Percentiles rank a stretch among this genome's conserved stretches.
These are phyloP conservation scores for Caranx ignobilis DNA, from an alignment of 2,113 vertebrate genomes.

Conservation along the genomic window DNA sequence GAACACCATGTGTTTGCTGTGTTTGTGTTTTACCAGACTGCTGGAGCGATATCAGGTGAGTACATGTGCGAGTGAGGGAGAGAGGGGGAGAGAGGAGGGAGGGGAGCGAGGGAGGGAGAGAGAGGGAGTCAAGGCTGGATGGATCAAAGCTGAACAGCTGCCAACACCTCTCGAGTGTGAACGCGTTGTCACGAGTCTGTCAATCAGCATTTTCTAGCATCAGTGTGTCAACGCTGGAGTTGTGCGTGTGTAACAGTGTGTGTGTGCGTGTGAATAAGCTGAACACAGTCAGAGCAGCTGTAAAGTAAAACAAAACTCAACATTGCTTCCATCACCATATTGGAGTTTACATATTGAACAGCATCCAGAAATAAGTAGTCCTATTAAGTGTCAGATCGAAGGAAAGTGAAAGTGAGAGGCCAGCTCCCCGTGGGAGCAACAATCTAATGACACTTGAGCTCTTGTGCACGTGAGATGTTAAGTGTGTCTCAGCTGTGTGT, in stretches of 20 bases:
- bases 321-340: conserved; percentile 9
- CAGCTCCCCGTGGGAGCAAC: conserved; percentile 6
- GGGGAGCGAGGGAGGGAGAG: conserved; percentile 4
- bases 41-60: conserved; percentile 76
- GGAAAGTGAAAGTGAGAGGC: conserved; percentile 49
- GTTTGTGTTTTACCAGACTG: conserved; percentile 75
- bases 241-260: conserved; percentile 45
- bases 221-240: conserved; percentile 53
- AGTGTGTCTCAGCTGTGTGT: not conserved
- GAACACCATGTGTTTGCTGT: conserved; percentile 67
- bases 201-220: conserved; percentile 80
- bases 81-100: accelerated
- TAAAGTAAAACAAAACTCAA: conserved; percentile 56
- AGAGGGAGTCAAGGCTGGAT: conserved; percentile 67
- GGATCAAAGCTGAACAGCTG: conserved; percentile 82
- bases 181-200: conserved; percentile 78
- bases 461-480: not conserved
- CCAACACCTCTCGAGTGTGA: conserved; percentile 80
- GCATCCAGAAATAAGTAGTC: conserved; percentile 52
- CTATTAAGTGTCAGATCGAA: conserved; percentile 53
- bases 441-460: conserved; percentile 18
- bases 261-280: conserved; percentile 41
- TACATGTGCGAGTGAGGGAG: conserved; percentile 26
- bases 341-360: conserved; percentile 45
- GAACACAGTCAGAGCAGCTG: conserved; percentile 38